Percentiles rank a stretch among this genome's conserved stretches.
phyloP scores from a whole-genome alignment of 1,140 invertebrate species.

The Trialeurodes vaporariorum region DNA sequence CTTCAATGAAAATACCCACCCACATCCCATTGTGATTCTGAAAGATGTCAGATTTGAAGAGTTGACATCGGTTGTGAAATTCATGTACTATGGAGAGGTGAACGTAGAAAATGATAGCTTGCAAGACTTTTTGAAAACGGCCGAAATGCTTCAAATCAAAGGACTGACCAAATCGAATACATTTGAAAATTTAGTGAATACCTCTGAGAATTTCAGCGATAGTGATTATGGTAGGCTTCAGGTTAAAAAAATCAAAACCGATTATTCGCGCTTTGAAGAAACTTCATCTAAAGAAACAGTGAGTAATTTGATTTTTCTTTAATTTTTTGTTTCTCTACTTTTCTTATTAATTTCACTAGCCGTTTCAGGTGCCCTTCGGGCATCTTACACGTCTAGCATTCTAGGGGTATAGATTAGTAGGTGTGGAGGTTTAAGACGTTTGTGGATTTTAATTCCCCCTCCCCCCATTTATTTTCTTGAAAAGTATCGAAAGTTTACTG shows the following conservation, averaged over 20 bases:
- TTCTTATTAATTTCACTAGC: too few relatives aligned
- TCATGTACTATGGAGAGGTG: constrained; percentile 81
- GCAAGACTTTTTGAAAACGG: constrained; percentile 72
- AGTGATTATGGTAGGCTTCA: neutral
- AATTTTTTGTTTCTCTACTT: too few relatives aligned
- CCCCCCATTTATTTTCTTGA: too few relatives aligned
- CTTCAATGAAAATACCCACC: constrained; percentile 69
- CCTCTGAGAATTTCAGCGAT: neutral
- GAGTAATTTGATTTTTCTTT: constrained; percentile 3
- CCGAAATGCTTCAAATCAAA: constrained; percentile 76
- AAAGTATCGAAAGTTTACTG: too few relatives aligned
- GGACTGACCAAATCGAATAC: constrained; percentile 55
- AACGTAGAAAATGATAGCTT: constrained; percentile 81
- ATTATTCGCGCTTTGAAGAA: neutral
- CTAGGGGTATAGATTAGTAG: too few relatives aligned
- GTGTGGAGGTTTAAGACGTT: too few relatives aligned
- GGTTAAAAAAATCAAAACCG: neutral
- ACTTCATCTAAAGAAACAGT: neutral
- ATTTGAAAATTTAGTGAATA: constrained; percentile 1
- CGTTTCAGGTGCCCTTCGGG: too few relatives aligned
- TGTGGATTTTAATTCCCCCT: too few relatives aligned
- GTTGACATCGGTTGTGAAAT: constrained; percentile 61
- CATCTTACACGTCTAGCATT: too few relatives aligned
- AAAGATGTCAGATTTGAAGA: constrained; percentile 64
- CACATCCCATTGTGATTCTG: constrained; percentile 75